Evolutionary conservation across 2,113 vertebrate genomes (phyloP), one percentile per base, ranked within the genome.

Genomic region (Pluvianellus socialis): DNA sequence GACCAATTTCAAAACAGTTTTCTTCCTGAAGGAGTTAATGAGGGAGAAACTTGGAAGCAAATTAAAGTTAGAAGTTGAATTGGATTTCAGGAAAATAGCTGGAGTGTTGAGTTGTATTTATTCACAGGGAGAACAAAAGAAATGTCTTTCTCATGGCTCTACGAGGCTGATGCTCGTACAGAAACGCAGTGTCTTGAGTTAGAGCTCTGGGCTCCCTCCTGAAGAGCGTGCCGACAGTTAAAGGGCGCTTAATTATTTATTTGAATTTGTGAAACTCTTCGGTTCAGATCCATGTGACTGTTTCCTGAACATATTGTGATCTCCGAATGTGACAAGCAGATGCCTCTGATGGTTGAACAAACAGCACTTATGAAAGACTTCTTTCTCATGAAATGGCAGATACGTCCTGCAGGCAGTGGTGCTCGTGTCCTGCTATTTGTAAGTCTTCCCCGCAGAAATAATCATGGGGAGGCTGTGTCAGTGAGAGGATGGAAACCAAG

Each of bases 41-140:
- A 94, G 84, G 56, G 68, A 89, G 77, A 90, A 95, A 95, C 93
- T 96, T 95, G 87, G 93, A 91, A 92, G 6, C 32, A n/a, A 94
- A 96, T 88, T 79, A 90, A 96, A 97, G 87, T 85, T 95, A 65
- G 33, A 68, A 92, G 38, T 40, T 94, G 87, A 91, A 85, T 65
- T 87, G 93, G 56, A 72, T 93, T 90, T 94, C 56, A 85, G 71
- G 79, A 79, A 74, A 92, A 95, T 71, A 87, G 35, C 61, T 55
- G 52, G 38, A 91, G 95, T 81, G 84, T 94, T 95, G 92, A 95
- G 81, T 83, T 92, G 53, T 76, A 58, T 93, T 90, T 95, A 77
- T 96, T 96, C 93, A 80, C 50, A 73, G 58, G 74, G 74, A 93
- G 92, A 96, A 95, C 96, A 97, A 96, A 94, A 88, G 90, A 95